A percentile compares a stretch with the other conserved stretches of the same genome.
Evolutionary conservation across 2,113 vertebrate species (phyloP).

Genomic region (Parotia lawesii): DNA sequence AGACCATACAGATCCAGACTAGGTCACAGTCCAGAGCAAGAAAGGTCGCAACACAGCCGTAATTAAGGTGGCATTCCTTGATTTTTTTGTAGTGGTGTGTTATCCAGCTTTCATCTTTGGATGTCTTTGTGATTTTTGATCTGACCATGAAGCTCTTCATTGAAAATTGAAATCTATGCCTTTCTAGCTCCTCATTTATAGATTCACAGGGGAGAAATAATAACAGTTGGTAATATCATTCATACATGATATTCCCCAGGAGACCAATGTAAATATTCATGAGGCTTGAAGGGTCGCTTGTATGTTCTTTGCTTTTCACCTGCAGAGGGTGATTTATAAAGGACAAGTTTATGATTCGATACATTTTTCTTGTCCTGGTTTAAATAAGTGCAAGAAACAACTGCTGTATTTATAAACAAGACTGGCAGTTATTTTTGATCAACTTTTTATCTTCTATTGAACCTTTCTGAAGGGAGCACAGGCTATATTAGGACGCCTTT

Average conservation of each 20-base stretch:
- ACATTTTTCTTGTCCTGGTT: background rate
- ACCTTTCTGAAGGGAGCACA: background rate
- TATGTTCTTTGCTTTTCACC: background rate
- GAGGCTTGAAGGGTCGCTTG: slow-evolving; percentile 4
- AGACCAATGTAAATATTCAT: slow-evolving; percentile 1
- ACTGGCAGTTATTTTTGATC: background rate
- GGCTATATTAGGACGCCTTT: background rate
- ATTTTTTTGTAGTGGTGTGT: background rate
- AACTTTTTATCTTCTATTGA: background rate
- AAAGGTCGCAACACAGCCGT: background rate
- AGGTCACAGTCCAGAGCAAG: background rate
- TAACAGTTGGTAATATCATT: background rate
- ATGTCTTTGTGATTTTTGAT: background rate
- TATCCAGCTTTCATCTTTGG: background rate
- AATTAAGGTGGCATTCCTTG: background rate
- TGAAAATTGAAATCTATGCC: background rate
- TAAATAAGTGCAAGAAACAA: background rate
- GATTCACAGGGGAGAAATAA: background rate
- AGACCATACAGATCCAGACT: background rate
- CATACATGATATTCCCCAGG: background rate
- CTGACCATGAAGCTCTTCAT: background rate
- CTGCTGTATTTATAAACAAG: background rate
- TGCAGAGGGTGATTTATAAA: background rate
- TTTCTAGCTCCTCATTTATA: background rate
- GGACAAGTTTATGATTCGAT: background rate